Evolutionary conservation across 2,888 invertebrate genomes (phyloP).

Genomic region (Papilio demoleus): DNA sequence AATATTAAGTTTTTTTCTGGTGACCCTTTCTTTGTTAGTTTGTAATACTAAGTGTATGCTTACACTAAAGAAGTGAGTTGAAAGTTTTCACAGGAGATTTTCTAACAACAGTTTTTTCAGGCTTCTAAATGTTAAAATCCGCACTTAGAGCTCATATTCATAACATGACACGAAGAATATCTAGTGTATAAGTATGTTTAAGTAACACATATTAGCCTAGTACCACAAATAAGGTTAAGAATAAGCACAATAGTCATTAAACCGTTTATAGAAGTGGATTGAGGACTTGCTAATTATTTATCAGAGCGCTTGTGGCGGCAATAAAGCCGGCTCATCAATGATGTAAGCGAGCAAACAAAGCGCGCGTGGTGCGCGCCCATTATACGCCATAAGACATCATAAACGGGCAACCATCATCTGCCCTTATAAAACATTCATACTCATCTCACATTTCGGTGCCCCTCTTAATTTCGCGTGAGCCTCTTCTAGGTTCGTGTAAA

Average conservation of each 20-base stretch:
- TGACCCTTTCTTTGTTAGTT: background rate
- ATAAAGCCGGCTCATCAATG: conserved; percentile 79
- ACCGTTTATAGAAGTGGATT: conserved; percentile 28
- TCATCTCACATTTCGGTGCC: conserved; percentile 84
- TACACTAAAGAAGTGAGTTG: background rate
- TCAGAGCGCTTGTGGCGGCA: conserved; percentile 68
- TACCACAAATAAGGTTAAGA: conserved; percentile 9
- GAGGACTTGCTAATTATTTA: conserved; percentile 72
- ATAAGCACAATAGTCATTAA: conserved; percentile 26
- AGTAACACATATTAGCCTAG: background rate
- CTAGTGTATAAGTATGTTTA: background rate
- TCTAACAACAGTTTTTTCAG: background rate
- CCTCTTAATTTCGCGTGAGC: conserved; percentile 83
- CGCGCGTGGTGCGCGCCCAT: conserved; percentile 77
- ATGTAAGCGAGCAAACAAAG: conserved; percentile 76
- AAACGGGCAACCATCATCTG: conserved; percentile 83
- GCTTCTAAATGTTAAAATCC: background rate
- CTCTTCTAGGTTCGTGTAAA: conserved; percentile 82
- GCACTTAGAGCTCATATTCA: background rate
- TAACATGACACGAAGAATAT: background rate
- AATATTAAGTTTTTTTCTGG: conserved; percentile 15
- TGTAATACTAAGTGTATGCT: background rate
- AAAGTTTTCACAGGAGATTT: background rate
- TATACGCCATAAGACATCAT: conserved; percentile 82
- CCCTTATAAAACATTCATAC: conserved; percentile 83